Conservation (phyloP, 2,797 vertebrate species). For the Scomberomorus guttatus region DNA sequence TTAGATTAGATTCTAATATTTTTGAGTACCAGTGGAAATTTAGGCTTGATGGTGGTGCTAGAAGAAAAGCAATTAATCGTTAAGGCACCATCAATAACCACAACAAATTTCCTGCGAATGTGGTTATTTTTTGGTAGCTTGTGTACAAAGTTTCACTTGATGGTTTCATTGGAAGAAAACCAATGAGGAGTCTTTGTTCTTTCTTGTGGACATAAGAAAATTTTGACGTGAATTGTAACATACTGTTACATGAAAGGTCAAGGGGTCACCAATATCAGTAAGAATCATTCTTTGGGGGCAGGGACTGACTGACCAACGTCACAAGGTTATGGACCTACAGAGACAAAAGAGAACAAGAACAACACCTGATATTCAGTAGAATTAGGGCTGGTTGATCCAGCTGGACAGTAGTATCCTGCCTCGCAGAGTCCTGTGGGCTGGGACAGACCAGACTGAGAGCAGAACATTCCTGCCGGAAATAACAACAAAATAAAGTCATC, state of each 20-base stretch:
- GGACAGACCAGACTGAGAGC: conserved; percentile 86
- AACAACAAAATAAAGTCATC: neutral
- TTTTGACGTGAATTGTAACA: neutral
- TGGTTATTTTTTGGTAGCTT: neutral
- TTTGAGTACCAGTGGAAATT: neutral
- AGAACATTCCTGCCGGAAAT: conserved; percentile 89
- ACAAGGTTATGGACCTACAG: neutral
- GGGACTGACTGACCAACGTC: neutral
- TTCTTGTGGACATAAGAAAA: neutral
- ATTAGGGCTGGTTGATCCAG: conserved; percentile 87
- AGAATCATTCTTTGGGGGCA: neutral
- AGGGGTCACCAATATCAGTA: neutral
- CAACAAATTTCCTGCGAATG: neutral
- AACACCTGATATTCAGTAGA: conserved; percentile 86
- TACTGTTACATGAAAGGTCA: conserved; percentile 6
- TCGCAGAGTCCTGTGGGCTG: conserved; percentile 90
- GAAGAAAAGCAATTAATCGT: neutral
- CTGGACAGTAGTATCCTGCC: conserved; percentile 88
- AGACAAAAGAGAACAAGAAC: too few relatives aligned
- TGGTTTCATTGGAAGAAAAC: neutral
- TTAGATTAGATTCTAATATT: neutral
- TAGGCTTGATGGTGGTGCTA: neutral
- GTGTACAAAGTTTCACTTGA: neutral
- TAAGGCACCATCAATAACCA: neutral
- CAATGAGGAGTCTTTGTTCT: neutral